phyloP scores from a whole-genome alignment of 2,797 vertebrate genomes.

The Centropyge bicolor region DNA sequence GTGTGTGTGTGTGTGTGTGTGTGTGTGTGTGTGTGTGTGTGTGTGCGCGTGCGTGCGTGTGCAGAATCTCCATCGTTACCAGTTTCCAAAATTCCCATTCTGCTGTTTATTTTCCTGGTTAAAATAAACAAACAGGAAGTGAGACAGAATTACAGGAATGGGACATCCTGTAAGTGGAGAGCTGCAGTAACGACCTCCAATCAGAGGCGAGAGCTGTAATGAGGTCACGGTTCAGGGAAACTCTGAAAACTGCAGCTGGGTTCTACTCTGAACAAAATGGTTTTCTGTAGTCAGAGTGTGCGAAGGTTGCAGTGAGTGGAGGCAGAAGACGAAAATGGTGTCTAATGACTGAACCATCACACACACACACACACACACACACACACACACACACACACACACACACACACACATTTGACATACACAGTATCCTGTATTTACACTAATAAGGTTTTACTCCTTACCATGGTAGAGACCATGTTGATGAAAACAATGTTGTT shows the following conservation, averaged over 20 bases:
- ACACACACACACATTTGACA: neutral
- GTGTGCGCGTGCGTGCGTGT: conserved; percentile 2
- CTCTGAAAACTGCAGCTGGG: conserved; percentile 8
- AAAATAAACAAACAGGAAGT: conserved; percentile 60
- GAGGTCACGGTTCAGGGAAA: conserved; percentile 31
- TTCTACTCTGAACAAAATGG: neutral
- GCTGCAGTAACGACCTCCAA: neutral
- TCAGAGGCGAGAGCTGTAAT: neutral
- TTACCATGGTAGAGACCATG: neutral
- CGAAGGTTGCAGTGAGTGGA: neutral
- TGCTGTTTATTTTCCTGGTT: conserved; percentile 47
- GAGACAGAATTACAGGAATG: conserved; percentile 55
- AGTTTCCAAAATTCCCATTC: conserved; percentile 13
- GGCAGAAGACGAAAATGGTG: neutral
- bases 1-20: conserved; percentile 8
- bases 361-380: conserved; percentile 11
- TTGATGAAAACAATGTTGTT: conserved; percentile 41
- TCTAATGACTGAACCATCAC: neutral
- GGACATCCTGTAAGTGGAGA: conserved; percentile 43
- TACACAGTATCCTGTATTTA: conserved; percentile 9
- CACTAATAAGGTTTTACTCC: conserved; percentile 13
- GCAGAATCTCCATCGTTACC: conserved; percentile 26
- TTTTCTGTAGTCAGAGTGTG: neutral
- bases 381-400: conserved; percentile 13
- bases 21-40: conserved; percentile 14